Base-by-base conservation (phyloP, 2,113 vertebrate genomes). In the Proterorhinus semilunaris region DNA sequence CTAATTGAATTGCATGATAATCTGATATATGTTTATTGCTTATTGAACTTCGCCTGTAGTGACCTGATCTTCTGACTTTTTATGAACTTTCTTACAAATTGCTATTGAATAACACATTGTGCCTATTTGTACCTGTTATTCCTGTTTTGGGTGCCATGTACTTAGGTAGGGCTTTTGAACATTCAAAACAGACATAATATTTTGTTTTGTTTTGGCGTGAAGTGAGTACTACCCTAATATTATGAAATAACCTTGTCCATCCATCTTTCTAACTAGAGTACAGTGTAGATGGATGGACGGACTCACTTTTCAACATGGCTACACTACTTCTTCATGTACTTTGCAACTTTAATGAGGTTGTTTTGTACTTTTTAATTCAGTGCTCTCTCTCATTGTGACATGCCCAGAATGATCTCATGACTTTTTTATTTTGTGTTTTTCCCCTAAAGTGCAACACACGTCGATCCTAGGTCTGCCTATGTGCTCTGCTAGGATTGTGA, bases 331-430 rank as follows among this genome's bases (percentile, higher is more conserved):
- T 42, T 6, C 11, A 15, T 8, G 11, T 58, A 42, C 46, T 47
- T 47, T 47, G 46, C 5, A 42, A 13, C 6, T 58, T 69, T 69
- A 62, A 43, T 44, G 16, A 45, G 11, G 48, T 36, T 36, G 27
- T 48, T 72, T 62, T 62, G 49, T 73, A 45, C 48, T 63, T 27
- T 59, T 55, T 55, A 27, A 69, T 61, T 36, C 53, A 55, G 53
- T 36, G 17, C 53, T 11, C 50, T 52, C 66, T 15, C 62, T 80
- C 80, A 82, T 87, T 87, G 81, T 86, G 84, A 83, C 70, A 17
- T 55, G 45, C 53, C 52, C 17, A 54, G 68, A 11, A 45, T 58
- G 69, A 86, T 86, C 80, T 82, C 75, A 75, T 89, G 87, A 87
- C 75, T 80, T 72, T 57, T 71, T 61, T 36, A 3, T 36, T 36